Evolutionary conservation across 2,113 vertebrate species (phyloP).

Genomic region (Platichthys flesus): DNA sequence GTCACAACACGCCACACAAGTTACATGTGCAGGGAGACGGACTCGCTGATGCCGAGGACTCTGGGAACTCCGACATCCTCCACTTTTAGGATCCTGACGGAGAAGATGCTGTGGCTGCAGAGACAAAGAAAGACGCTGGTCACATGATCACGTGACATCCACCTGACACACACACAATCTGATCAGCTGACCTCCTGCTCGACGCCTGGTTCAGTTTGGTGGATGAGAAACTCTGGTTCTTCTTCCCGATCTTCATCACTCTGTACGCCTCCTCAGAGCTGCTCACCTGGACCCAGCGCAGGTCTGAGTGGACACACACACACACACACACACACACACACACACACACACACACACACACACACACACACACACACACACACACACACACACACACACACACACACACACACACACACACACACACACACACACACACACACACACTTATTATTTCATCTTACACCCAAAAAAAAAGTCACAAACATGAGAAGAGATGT

Average conservation of each 20-base stretch:
- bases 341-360: slow-evolving; percentile 12
- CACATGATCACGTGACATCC: not conserved
- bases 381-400: slow-evolving; percentile 1
- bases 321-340: slow-evolving; percentile 19
- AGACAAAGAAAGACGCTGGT: slow-evolving; percentile 30
- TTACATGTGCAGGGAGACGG: slow-evolving; percentile 60
- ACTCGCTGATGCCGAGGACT: slow-evolving; percentile 92
- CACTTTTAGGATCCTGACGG: slow-evolving; percentile 88
- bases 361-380: slow-evolving; percentile 14
- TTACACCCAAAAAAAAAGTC: not conserved
- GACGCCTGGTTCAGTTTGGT: slow-evolving; percentile 91
- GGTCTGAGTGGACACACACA: slow-evolving; percentile 76
- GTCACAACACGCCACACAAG: not conserved
- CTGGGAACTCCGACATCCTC: slow-evolving; percentile 82
- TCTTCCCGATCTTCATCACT: slow-evolving; percentile 92
- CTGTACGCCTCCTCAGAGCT: slow-evolving; percentile 90
- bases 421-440: slow-evolving; percentile 23
- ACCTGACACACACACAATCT: not conserved
- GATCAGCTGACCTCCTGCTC: slow-evolving; percentile 88
- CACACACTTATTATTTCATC: not conserved
- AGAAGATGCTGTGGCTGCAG: slow-evolving; percentile 95
- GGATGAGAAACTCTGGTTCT: slow-evolving; percentile 90
- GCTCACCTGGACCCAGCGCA: slow-evolving; percentile 93
- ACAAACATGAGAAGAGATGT: not conserved
- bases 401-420: slow-evolving; percentile 15